Evolutionary conservation across 2,113 vertebrate genomes (phyloP), one percentile per base, ranked within the genome.

Genomic region (Saguinus imperator): DNA sequence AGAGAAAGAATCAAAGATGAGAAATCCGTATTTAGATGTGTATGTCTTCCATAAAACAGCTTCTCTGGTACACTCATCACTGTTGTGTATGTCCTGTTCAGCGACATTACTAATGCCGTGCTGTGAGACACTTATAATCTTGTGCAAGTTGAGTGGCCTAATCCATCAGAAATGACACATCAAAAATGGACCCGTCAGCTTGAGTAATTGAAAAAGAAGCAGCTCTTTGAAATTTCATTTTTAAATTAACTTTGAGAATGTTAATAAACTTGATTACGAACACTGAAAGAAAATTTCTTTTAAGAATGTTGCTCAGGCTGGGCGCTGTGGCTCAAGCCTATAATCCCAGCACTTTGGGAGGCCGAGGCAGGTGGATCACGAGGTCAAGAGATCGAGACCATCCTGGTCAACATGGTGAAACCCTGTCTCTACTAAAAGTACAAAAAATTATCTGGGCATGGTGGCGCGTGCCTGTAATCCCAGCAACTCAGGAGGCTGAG

Each of bases 141-240:
- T 96, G 87, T 77, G 95, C 76, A 90, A 73, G 94, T 94, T 97
- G 96, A 96, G 87, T 66, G 66, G 90, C 0, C 11, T 85, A 81
- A 43, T 93, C 82, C n/a, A 93, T 96, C 96, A 97, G 90, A 93
- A n/a, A 82, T 87, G 89, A 92, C 93, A 95, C 4, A 29, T 85
- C 82, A 88, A 5, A 29, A 95, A 94, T 86, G 87, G 25, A 45
- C 40, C 37, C 90, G 35, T 91, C 97, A 93, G 70, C 14, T 52
- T 93, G 87, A 57, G 81, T 93, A 97, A 97, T 48, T 88, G 92
- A 95, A 96, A 76, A 94, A 64, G 45, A 61, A 73, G 40, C 13
- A 21, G 1, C 32, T 94, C 91, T 96, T 70, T 94, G 91, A 97
- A 97, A 98, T 95, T 50, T 61, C 35, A 76, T 80, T 96, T 96